Evolutionary conservation across 2,888 invertebrate genomes (phyloP).

Genomic region (Sepiola atlantica): DNA sequence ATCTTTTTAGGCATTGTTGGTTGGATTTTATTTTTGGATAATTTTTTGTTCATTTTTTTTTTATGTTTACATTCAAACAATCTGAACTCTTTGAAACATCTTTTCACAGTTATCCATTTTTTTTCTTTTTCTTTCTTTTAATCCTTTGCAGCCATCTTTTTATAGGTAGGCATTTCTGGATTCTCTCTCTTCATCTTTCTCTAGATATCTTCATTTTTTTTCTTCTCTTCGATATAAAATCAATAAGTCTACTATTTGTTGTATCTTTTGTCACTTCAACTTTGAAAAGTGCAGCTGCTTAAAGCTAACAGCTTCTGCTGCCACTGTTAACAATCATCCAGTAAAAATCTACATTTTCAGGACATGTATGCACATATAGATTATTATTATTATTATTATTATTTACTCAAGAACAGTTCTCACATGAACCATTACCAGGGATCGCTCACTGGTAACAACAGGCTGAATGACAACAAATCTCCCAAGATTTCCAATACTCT

Average conservation of each 20-base stretch:
- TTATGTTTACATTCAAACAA: not conserved
- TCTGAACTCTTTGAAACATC: not conserved
- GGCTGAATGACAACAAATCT: too few relatives aligned
- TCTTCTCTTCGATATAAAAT: not conserved
- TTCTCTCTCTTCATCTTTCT: not conserved
- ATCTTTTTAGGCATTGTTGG: too few relatives aligned
- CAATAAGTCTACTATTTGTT: constrained; percentile 24
- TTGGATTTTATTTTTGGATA: too few relatives aligned
- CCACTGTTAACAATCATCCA: not conserved
- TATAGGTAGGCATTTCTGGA: not conserved
- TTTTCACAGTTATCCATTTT: not conserved
- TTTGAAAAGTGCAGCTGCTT: constrained; percentile 4
- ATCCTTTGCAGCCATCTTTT: not conserved
- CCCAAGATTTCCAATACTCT: too few relatives aligned
- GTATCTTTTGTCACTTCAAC: constrained; percentile 6
- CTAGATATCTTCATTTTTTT: not conserved
- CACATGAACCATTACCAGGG: too few relatives aligned
- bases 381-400: too few relatives aligned
- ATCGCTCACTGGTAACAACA: too few relatives aligned
- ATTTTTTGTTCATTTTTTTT: not conserved
- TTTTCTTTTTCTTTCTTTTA: not conserved
- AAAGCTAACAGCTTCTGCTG: not conserved
- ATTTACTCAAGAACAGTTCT: not conserved
- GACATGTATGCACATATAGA: not conserved
- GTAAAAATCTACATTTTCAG: not conserved